Base-by-base conservation (phyloP, 2,888 invertebrate species). In the Gerosis bhagava region DNA sequence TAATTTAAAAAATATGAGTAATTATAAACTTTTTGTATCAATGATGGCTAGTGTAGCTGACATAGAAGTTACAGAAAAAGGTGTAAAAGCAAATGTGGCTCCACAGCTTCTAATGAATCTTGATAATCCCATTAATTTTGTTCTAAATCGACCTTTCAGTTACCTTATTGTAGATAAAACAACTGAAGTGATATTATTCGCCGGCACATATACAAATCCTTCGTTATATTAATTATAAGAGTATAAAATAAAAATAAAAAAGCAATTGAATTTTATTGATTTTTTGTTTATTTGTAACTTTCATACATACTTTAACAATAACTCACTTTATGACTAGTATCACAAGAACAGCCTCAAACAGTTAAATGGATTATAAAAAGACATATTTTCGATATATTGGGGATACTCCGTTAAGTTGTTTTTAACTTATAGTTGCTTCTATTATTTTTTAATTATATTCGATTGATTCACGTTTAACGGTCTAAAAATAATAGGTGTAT, bases 151-250 rank as follows among this genome's bases (percentile, higher is more conserved):
- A 50, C 86, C 87, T 0, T 88, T 88, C 51, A 26, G 81, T 8
- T 87, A 70, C 45, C 81, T 83, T 73, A 80, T 88, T 19, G 70
- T 81, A 0, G 83, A 88, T 47, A 76, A 69, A 46, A 19, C 55
- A 10, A 54, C 60, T 0, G 65, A 76, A 12, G 54, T 83, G 1
- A 74, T 83, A 0, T 45, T 88, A 16, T 83, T 87, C 32, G 65
- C 65, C 5, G 87, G 87, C 2, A 81, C 77, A 8, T 88, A 82
- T 59, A 80, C 84, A 0, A 78, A 77, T 26, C 86, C 87, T 0
- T 70, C 57, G 22, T n/a, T 65, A 3, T 79, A 65, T 59, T 77
- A 47, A 67, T n/a, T 0, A 22, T 12, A 10, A 6, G n/a, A n/a
- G n/a, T n/a, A 11, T 2, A 22, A 10, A 29, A 32, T 11, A 5